phyloP scores from a whole-genome alignment of 2,113 vertebrate genomes.

The Anoura caudifer region DNA sequence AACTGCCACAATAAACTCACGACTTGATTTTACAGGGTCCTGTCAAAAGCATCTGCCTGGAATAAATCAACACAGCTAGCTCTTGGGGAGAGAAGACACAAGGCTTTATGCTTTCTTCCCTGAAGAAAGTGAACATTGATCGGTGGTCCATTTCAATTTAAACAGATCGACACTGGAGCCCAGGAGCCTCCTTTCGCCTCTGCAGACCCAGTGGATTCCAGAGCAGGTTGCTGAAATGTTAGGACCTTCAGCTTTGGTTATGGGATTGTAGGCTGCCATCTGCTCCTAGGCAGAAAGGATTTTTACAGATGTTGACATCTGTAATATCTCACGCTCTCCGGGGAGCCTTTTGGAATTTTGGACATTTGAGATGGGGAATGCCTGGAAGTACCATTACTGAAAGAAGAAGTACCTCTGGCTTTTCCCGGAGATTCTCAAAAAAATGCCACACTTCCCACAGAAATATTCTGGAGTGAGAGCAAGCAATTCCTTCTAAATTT shows the following conservation, averaged over 20 bases:
- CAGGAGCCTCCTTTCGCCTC: neutral
- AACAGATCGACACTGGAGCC: constrained; percentile 48
- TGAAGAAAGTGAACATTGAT: constrained; percentile 61
- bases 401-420: neutral
- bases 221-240: neutral
- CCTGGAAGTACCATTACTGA: constrained; percentile 51
- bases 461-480: constrained; percentile 44
- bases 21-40: constrained; percentile 88
- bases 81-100: constrained; percentile 49
- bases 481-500: constrained; percentile 60
- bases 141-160: constrained; percentile 73
- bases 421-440: constrained; percentile 51
- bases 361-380: constrained; percentile 62
- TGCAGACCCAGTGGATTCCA: neutral
- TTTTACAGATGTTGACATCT: constrained; percentile 77
- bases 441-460: neutral
- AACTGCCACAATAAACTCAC: constrained; percentile 83
- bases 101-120: constrained; percentile 63
- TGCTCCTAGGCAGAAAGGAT: constrained; percentile 37
- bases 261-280: neutral
- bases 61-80: constrained; percentile 84
- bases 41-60: constrained; percentile 88
- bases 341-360: constrained; percentile 66
- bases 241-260: neutral
- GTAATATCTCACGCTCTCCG: constrained; percentile 11